A percentile compares a stretch with the other conserved stretches of the same genome.
Conservation (phyloP, 2,113 vertebrate species). For the Malurus elegans region DNA sequence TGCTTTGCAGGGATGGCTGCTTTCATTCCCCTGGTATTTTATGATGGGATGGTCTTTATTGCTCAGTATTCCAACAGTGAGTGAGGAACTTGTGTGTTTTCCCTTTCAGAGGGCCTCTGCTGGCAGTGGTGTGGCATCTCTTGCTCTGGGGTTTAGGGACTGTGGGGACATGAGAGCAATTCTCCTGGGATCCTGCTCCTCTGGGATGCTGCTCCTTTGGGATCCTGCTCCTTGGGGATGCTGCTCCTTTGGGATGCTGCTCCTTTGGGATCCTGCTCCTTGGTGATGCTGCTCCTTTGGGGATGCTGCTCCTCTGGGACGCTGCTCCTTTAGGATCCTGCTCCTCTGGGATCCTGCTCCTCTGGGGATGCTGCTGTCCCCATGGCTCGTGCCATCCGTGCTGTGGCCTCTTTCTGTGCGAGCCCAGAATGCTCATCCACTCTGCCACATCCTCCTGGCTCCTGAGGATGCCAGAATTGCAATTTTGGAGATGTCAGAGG, state of each 20-base stretch:
- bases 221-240: background rate
- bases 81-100: background rate
- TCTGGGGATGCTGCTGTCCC: too few relatives aligned
- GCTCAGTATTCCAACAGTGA: background rate
- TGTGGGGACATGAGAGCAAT: accelerated
- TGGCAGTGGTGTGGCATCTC: background rate
- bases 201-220: too few relatives aligned
- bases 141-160: background rate
- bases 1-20: background rate
- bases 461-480: background rate
- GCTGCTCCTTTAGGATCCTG: background rate
- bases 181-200: background rate
- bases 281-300: background rate
- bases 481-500: background rate
- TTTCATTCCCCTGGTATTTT: background rate
- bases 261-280: too few relatives aligned
- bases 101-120: background rate
- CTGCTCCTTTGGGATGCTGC: background rate
- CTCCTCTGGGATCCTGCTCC: too few relatives aligned
- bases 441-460: background rate
- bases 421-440: accelerated
- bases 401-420: accelerated
- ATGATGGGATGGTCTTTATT: background rate
- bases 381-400: accelerated
- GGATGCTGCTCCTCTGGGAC: too few relatives aligned